A percentile compares a stretch with the other conserved stretches of the same genome.
phyloP scores from a whole-genome alignment of 2,113 vertebrate genomes.

The Cyanoderma ruficeps region DNA sequence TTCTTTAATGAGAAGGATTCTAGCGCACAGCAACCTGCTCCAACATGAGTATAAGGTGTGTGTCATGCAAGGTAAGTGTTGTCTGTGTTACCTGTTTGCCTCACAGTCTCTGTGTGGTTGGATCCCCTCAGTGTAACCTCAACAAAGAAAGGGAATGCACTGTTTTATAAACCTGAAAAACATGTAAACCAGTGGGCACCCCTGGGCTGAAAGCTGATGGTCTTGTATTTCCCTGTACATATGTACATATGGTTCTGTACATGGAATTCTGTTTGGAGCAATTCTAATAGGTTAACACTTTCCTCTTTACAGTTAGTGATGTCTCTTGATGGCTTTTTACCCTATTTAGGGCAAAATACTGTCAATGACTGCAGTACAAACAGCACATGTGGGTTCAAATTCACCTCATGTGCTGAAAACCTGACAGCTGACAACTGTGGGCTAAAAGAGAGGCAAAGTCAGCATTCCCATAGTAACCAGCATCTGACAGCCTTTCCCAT shows the following conservation, averaged over 20 bases:
- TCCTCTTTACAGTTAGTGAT: neutral
- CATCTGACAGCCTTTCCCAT: neutral
- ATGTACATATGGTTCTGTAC: accelerated
- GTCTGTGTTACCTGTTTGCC: neutral
- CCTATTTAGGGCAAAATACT: neutral
- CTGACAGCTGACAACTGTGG: neutral
- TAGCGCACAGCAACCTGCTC: no score
- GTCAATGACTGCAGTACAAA: neutral
- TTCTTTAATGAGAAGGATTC: neutral
- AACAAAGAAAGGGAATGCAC: neutral
- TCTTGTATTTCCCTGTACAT: neutral
- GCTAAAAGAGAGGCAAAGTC: neutral
- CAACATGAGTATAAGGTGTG: no score
- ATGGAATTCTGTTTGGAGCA: neutral
- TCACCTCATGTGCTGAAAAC: neutral
- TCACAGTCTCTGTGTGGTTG: neutral
- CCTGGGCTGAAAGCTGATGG: neutral
- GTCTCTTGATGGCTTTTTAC: neutral
- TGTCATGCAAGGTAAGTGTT: no score
- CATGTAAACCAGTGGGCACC: neutral
- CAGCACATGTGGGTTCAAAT: neutral
- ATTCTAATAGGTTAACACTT: neutral
- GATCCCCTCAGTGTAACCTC: neutral
- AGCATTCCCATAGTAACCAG: neutral
- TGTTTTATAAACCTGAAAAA: neutral